Evolutionary conservation across 2,797 vertebrate species (phyloP), one percentile per base, ranked within the genome.

Genomic region (Acanthopagrus latus): DNA sequence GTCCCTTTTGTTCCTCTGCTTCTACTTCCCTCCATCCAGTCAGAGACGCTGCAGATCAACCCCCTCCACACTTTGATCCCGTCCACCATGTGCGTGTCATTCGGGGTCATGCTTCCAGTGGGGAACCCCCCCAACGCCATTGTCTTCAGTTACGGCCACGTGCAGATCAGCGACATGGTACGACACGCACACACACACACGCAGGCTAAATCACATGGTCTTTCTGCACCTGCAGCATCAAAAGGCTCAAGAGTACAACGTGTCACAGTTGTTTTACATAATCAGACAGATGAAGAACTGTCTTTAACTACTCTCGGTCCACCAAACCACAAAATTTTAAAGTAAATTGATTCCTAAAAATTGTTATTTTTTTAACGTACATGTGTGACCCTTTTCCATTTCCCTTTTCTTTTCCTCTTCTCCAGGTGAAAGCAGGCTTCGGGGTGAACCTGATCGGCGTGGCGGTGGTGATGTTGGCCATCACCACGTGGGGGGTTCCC

Each of bases 101-200:
- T 99, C 18, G 98, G 98, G 33, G 98, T 99, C 92, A 99, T 99
- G 98, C 95, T 99, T 87, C 98, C 98, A 1, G 98, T 99, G 83
- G 98, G 98, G 76, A 99, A 99, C 86, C 98, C 98, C 56, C 98
- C 98, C 78, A 99, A 99, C 4, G 98, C 98, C 90, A 99, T 99
- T 8, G 97, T 99, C 90, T 99, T 99, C 94, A 99, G 97, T 93
- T 99, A 99, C 0, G 97, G 98, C 71, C 97, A 99, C 86, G 96
- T 98, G 94, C 95, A 97, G 93, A 98, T 99, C 89, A 97, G 96
- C 79, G 98, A 99, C 78, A 99, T 99, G 98, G 98, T 99, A 92
- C 12, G 13, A 71, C 72, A 54, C 54, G 17, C 64, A 41, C 55
- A 51, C 29, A 33, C 3, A 6, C 29, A 33, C 29, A 6, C 57